Evolutionary conservation across 2,888 invertebrate species (phyloP).

Genomic region (Leucania comma): DNA sequence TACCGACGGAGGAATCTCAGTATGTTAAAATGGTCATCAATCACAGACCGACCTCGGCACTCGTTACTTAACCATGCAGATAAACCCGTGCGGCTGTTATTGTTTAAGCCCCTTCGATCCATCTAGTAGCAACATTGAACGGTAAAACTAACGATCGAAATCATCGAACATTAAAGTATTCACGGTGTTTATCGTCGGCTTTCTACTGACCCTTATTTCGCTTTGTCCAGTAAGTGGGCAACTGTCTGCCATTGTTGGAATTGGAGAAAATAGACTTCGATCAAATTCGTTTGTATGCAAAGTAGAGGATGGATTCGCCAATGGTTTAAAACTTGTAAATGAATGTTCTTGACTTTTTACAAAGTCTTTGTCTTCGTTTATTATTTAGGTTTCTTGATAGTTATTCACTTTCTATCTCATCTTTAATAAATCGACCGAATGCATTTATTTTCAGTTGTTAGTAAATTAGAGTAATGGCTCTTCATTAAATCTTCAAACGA

Average conservation of each 20-base stretch:
- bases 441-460: neutral
- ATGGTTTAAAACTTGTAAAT: neutral
- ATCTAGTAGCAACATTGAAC: constrained; percentile 24
- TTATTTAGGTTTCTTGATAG: neutral
- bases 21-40: too few relatives aligned
- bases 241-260: constrained; percentile 42
- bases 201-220: constrained; percentile 70
- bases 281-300: constrained; percentile 27
- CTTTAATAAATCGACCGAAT: neutral
- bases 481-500: neutral
- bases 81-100: too few relatives aligned
- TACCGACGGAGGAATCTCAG: too few relatives aligned
- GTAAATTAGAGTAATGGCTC: neutral
- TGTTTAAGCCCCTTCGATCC: too few relatives aligned
- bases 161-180: constrained; percentile 52
- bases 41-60: too few relatives aligned
- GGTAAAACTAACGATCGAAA: constrained; percentile 21
- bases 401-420: neutral
- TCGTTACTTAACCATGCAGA: too few relatives aligned
- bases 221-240: constrained; percentile 61
- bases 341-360: constrained; percentile 1
- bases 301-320: constrained; percentile 3
- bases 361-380: neutral
- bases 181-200: constrained; percentile 49
- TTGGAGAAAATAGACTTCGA: constrained; percentile 37